phyloP scores from a whole-genome alignment of 2,797 vertebrate species.

The Hemitrygon akajei region DNA sequence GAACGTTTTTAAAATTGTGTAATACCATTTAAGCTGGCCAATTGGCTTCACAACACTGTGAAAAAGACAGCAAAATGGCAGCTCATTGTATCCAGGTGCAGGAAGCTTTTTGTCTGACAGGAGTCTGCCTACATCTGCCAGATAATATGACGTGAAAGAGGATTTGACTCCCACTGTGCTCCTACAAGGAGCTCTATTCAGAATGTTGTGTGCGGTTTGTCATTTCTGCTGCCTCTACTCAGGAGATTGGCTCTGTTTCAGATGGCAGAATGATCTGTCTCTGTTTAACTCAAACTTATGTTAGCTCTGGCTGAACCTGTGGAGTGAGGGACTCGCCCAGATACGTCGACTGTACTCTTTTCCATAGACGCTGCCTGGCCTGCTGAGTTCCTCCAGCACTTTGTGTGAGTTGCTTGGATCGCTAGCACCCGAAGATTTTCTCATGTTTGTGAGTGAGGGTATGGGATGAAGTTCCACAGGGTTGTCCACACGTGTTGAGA shows the following conservation, averaged over 20 bases:
- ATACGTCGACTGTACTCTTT: too few species aligned
- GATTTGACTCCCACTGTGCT: constrained; percentile 27
- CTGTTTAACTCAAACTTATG: not conserved
- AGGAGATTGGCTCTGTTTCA: not conserved
- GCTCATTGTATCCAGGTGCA: not conserved
- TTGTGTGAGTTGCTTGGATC: too few species aligned
- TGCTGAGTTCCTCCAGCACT: too few species aligned
- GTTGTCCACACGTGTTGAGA: not conserved
- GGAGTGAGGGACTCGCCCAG: too few species aligned
- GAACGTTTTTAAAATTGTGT: not conserved
- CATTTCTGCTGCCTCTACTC: not conserved
- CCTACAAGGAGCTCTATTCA: not conserved
- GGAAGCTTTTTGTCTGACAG: not conserved
- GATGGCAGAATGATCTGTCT: too few species aligned
- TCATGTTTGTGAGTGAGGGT: too few species aligned
- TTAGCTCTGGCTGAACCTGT: too few species aligned
- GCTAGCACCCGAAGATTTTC: too few species aligned
- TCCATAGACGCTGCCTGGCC: too few species aligned
- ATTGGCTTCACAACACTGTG: not conserved
- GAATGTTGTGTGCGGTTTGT: not conserved
- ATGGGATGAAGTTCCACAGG: not conserved
- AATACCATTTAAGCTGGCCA: constrained; percentile 23
- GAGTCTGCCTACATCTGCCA: not conserved
- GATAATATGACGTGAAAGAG: not conserved
- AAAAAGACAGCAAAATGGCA: not conserved